phyloP scores from a whole-genome alignment of 2,888 invertebrate species.

The Lepeophtheirus nordmannii region DNA sequence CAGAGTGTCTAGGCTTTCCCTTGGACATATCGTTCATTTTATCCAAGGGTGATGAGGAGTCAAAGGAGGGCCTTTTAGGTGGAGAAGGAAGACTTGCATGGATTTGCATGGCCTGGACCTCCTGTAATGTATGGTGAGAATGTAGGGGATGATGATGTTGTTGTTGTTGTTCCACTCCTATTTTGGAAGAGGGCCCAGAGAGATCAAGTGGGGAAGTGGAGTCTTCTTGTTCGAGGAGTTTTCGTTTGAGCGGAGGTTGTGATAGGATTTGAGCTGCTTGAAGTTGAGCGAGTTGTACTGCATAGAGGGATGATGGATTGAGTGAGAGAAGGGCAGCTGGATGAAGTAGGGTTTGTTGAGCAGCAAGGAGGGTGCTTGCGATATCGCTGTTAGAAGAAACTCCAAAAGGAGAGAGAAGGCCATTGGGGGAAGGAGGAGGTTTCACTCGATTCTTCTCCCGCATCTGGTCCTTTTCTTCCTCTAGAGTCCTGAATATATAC shows the following conservation, averaged over 20 bases:
- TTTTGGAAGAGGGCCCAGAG: not conserved
- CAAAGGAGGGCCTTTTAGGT: not conserved
- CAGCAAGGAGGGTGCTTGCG: not conserved
- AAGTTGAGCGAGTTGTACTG: constrained; percentile 13
- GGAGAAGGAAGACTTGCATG: not conserved
- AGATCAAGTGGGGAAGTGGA: constrained; percentile 14
- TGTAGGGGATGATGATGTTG: too few species aligned
- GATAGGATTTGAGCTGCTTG: constrained; percentile 13
- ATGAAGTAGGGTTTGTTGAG: not conserved
- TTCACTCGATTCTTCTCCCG: too few species aligned
- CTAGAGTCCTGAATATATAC: too few species aligned
- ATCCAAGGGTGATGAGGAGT: not conserved
- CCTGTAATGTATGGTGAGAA: too few species aligned
- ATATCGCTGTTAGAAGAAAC: not conserved
- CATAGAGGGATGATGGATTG: constrained; percentile 13
- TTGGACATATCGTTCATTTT: constrained; percentile 37
- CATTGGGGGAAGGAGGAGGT: too few species aligned
- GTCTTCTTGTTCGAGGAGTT: not conserved
- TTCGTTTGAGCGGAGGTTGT: not conserved
- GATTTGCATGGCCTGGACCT: too few species aligned
- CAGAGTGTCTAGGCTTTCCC: constrained; percentile 34
- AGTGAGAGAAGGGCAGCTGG: constrained; percentile 13
- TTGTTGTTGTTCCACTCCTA: not conserved
- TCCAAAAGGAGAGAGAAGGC: too few species aligned
- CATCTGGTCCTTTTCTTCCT: too few species aligned